These are phyloP conservation scores for Batillaria attramentaria DNA, from an alignment of 1,140 invertebrate genomes.

Conservation along the genomic window DNA sequence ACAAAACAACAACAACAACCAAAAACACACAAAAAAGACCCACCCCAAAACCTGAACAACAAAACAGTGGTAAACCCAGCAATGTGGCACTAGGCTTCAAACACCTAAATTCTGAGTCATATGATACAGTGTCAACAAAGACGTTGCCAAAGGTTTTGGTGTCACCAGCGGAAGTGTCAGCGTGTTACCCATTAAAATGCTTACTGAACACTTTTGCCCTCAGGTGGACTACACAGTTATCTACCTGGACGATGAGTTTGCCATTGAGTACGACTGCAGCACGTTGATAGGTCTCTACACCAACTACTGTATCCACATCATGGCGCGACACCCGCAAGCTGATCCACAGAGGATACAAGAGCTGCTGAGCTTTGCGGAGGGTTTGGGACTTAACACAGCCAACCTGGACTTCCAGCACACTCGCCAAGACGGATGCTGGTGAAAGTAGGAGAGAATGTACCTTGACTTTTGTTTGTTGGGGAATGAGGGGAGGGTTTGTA, in stretches of 20 bases:
- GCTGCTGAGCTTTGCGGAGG: conserved; percentile 53
- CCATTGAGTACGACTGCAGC: conserved; percentile 68
- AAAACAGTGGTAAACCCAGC: too few relatives aligned
- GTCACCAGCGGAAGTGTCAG: background rate
- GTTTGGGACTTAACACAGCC: conserved; percentile 46
- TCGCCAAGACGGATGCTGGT: conserved; percentile 55
- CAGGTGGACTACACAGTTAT: conserved; percentile 68
- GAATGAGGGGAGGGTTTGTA: background rate
- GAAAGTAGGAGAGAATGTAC: background rate
- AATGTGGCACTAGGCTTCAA: too few relatives aligned
- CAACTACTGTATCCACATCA: conserved; percentile 69
- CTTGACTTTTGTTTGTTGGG: too few relatives aligned
- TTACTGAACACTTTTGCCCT: conserved; percentile 24
- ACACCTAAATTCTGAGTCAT: background rate
- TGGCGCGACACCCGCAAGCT: conserved; percentile 59
- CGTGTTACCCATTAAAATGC: background rate
- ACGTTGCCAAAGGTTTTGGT: background rate
- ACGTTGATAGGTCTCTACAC: conserved; percentile 46
- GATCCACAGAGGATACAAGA: conserved; percentile 42
- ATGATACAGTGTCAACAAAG: background rate
- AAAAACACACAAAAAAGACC: too few relatives aligned
- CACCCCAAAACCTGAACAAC: too few relatives aligned
- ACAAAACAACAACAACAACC: too few relatives aligned
- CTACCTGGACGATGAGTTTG: conserved; percentile 63
- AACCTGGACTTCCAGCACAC: conserved; percentile 50